Conservation (phyloP, 2,888 invertebrate genomes). For the Nasonia oneida region DNA sequence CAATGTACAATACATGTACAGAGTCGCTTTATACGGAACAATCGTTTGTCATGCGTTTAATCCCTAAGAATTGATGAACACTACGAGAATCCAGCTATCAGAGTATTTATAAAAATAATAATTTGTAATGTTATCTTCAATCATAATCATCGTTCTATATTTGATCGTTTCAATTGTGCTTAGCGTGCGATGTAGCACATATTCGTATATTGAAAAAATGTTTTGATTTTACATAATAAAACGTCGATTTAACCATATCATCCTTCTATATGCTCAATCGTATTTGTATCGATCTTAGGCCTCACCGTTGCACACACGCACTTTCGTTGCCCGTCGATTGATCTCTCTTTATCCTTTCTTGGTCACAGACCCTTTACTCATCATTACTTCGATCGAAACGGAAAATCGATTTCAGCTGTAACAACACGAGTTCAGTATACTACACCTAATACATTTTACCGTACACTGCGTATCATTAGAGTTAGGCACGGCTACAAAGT, state of each 20-base stretch:
- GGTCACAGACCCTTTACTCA: slow-evolving; percentile 16
- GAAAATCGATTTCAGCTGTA: neutral
- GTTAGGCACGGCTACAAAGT: slow-evolving; percentile 29
- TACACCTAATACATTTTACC: neutral
- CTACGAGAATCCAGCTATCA: slow-evolving; percentile 6
- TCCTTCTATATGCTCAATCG: neutral
- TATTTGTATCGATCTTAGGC: slow-evolving; percentile 40
- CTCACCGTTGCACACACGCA: slow-evolving; percentile 26
- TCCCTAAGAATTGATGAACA: neutral
- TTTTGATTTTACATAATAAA: neutral
- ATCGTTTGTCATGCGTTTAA: slow-evolving; percentile 3
- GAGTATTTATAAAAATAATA: slow-evolving; percentile 28
- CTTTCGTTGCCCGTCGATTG: slow-evolving; percentile 39
- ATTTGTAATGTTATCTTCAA: neutral
- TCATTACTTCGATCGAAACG: neutral
- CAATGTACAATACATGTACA: slow-evolving; percentile 41
- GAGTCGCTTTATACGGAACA: slow-evolving; percentile 32
- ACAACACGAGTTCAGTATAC: slow-evolving; percentile 8
- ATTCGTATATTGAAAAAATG: neutral
- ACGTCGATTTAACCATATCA: neutral
- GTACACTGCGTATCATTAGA: slow-evolving; percentile 5
- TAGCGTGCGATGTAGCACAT: neutral
- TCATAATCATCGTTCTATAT: neutral
- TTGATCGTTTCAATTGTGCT: neutral
- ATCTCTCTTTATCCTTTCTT: neutral